Base-by-base conservation (phyloP, 2,888 invertebrate genomes). In the Tipula lateralis region DNA sequence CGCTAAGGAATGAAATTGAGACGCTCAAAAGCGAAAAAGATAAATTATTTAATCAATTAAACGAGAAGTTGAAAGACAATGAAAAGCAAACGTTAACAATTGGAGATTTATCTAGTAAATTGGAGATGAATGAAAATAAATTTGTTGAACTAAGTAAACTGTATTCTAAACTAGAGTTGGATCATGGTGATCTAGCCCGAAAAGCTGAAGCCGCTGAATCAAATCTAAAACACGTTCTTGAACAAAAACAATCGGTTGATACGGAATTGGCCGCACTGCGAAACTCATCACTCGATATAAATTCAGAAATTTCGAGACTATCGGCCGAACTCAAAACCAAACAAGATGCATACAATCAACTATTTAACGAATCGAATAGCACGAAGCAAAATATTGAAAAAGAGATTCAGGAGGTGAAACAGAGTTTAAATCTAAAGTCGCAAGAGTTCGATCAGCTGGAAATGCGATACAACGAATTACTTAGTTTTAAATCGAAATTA, bases 221-320 rank as follows among this genome's bases (percentile, higher is more conserved):
- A 87, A 93, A 93, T 88, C 91, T 92, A 86, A 89, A 89, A 2
- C 92, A 93, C 86, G 87, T 93, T 84, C 89, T 91, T 85, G 91
- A 91, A 83, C 91, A 92, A 85, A 93, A 93, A 87, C 91, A 91
- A 16, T 91, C 92, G 84, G 89, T 92, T 24, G 93, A 94, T 89
- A 88, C 91, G 4, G 93, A 94, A 87, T 91, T 94, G 85, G 89
- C 92, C 84, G 91, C 91, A 87, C 88, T 94, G 50, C 92, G 92
- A 84, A 92, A 91, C 82, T 92, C 92, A 86, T 91, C 93, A 0
- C 92, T 91, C 16, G 92, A 93, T 88, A 93, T 93, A 0, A 92
- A 92, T 87, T 92, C 91, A 85, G 92, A 93, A 87, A 91, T 93
- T 84, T 89, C 91, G 85, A 91, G 92, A 86, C 88, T 93, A 39